Evolutionary conservation across 2,888 invertebrate species (phyloP).

Genomic region (Holacanthella duospinosa): DNA sequence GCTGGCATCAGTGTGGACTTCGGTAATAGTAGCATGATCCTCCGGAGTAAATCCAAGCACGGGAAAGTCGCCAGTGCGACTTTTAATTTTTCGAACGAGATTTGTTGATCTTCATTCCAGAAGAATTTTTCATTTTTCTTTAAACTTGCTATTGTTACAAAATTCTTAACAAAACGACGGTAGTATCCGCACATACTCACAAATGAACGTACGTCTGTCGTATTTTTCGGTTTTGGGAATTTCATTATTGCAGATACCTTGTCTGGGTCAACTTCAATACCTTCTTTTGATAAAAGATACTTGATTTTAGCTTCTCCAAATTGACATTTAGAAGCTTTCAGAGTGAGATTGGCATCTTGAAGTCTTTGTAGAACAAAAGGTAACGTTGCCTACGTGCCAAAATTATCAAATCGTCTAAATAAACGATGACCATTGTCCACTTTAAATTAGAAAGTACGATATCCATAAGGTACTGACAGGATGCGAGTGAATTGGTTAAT

Average conservation of each 20-base stretch:
- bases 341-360: neutral
- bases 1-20: neutral
- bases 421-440: neutral
- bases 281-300: neutral
- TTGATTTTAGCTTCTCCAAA: neutral
- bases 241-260: neutral
- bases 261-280: neutral
- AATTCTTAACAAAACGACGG: neutral
- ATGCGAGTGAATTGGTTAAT: neutral
- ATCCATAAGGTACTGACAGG: neutral
- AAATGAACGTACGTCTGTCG: neutral
- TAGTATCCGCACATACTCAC: neutral
- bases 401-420: neutral
- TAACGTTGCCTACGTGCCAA: neutral
- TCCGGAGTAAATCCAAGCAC: neutral
- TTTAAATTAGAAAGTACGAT: neutral
- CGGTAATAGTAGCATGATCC: neutral
- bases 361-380: neutral
- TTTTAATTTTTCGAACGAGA: neutral
- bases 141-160: neutral
- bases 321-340: neutral
- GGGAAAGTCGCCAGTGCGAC: neutral
- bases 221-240: neutral
- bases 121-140: neutral
- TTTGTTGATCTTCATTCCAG: neutral